Percentiles rank a stretch among this genome's conserved stretches.
These are phyloP conservation scores for Zygaena filipendulae DNA, from an alignment of 2,888 invertebrate genomes.

Conservation along the genomic window DNA sequence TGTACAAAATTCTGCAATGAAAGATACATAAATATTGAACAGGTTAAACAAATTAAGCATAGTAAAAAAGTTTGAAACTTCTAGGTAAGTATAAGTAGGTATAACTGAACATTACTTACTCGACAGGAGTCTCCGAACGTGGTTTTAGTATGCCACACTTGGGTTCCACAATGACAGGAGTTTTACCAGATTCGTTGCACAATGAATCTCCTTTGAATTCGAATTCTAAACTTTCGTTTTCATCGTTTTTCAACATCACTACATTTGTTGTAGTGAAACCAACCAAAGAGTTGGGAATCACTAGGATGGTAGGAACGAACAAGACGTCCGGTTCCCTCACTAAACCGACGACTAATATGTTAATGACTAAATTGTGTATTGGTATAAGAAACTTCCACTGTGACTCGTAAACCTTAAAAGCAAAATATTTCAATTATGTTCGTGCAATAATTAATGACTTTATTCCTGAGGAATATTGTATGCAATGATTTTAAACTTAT, in stretches of 20 bases:
- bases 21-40: too few species aligned
- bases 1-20: slow-evolving; percentile 63
- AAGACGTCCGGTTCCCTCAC: slow-evolving; percentile 72
- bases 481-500: too few species aligned
- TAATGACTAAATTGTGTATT: slow-evolving; percentile 58
- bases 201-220: slow-evolving; percentile 64
- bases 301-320: slow-evolving; percentile 68
- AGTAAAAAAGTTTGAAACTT: too few species aligned
- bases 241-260: slow-evolving; percentile 63
- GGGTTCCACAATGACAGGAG: slow-evolving; percentile 60
- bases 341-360: slow-evolving; percentile 71
- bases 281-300: slow-evolving; percentile 71
- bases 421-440: slow-evolving; percentile 1
- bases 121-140: slow-evolving; percentile 52
- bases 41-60: too few species aligned
- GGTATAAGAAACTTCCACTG: slow-evolving; percentile 74
- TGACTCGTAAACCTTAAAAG: slow-evolving; percentile 66
- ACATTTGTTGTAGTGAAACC: slow-evolving; percentile 56
- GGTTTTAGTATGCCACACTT: slow-evolving; percentile 55
- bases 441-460: slow-evolving; percentile 3
- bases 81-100: too few species aligned
- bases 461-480: not conserved
- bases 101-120: too few species aligned
- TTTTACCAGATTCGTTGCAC: slow-evolving; percentile 61
- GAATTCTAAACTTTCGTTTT: slow-evolving; percentile 58